Conservation (phyloP, 2,797 vertebrate genomes). For the Lophius americanus region DNA sequence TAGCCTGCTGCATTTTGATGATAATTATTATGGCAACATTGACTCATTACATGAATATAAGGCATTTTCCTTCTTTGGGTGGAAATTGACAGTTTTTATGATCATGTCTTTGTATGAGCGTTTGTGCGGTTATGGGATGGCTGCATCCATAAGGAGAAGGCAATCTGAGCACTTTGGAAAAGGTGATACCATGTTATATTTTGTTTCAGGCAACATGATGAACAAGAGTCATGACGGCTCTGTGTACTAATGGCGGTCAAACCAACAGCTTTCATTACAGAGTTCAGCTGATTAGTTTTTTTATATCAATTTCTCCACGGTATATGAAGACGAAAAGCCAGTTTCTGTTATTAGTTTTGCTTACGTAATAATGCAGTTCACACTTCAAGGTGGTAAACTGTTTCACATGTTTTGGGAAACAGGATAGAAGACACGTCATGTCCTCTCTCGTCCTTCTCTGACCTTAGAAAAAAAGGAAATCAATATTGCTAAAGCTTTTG, state of each 20-base stretch:
- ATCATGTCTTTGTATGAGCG: slow-evolving; percentile 17
- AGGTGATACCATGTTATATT: slow-evolving; percentile 48
- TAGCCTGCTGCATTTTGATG: slow-evolving; percentile 29
- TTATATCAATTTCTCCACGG: background rate
- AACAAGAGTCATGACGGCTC: slow-evolving; percentile 35
- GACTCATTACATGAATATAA: slow-evolving; percentile 32
- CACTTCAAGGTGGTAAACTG: slow-evolving; percentile 3
- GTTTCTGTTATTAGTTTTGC: slow-evolving; percentile 14
- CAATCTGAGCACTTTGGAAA: slow-evolving; percentile 47
- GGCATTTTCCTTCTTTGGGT: slow-evolving; percentile 17
- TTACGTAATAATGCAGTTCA: slow-evolving; percentile 1
- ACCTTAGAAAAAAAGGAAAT: slow-evolving; percentile 5
- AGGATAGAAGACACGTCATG: background rate
- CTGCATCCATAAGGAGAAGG: slow-evolving; percentile 45
- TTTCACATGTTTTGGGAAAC: slow-evolving; percentile 7
- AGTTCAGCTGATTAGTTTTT: slow-evolving; percentile 5
- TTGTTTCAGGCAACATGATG: slow-evolving; percentile 68
- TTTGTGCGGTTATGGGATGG: slow-evolving; percentile 29
- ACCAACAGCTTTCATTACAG: slow-evolving; percentile 3
- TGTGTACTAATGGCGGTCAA: slow-evolving; percentile 13
- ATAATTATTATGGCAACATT: slow-evolving; percentile 27
- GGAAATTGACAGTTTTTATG: slow-evolving; percentile 28
- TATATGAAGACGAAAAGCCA: slow-evolving; percentile 2
- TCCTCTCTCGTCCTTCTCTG: background rate
- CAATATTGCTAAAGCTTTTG: slow-evolving; percentile 8